Evolutionary conservation across 2,113 vertebrate species (phyloP).

Genomic region (Isurus oxyrinchus): DNA sequence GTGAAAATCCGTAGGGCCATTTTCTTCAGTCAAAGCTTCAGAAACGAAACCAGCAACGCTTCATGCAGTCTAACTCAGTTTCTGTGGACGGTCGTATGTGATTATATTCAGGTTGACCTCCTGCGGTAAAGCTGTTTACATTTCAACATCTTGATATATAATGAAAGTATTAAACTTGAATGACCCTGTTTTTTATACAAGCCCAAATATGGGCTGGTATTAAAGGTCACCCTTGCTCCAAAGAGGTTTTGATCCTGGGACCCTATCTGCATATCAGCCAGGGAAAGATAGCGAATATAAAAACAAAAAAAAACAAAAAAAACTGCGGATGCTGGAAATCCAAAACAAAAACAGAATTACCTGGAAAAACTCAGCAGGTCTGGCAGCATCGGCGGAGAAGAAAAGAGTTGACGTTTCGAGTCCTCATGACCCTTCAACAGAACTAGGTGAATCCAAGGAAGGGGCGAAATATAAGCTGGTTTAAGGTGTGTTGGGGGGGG

Average conservation of each 20-base stretch:
- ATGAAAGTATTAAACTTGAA: neutral
- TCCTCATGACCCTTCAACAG: too few species aligned
- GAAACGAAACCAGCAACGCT: neutral
- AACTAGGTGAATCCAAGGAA: too few species aligned
- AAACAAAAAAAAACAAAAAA: too few species aligned
- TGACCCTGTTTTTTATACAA: neutral
- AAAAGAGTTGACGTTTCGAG: too few species aligned
- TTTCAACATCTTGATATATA: neutral
- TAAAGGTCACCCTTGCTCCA: neutral
- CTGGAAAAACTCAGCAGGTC: too few species aligned
- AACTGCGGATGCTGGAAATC: too few species aligned
- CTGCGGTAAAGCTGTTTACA: neutral
- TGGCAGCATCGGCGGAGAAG: too few species aligned
- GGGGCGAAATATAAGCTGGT: too few species aligned
- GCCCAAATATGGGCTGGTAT: neutral
- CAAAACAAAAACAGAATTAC: too few species aligned
- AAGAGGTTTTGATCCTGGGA: neutral
- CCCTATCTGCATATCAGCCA: neutral
- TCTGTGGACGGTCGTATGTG: neutral
- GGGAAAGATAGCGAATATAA: neutral
- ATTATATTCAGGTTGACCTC: neutral
- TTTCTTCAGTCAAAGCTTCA: neutral
- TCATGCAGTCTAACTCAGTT: neutral
- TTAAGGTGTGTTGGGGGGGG: too few species aligned
- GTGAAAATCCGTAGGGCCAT: neutral